Conservation (phyloP, 2,797 vertebrate genomes). For the Cossypha polioptera region DNA sequence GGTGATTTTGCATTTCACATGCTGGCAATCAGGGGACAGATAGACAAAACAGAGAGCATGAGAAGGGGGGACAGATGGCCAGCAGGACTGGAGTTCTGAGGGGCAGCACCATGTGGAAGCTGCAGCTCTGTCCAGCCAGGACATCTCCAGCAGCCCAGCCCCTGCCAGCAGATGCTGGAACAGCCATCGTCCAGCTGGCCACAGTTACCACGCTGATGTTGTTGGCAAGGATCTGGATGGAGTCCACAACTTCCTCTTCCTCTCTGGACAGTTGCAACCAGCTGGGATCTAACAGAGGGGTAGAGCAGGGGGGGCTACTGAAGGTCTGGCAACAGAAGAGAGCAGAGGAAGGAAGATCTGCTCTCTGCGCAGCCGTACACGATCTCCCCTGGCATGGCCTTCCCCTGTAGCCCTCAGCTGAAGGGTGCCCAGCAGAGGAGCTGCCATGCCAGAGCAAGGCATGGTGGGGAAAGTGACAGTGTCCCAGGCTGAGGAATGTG, state of each 20-base stretch:
- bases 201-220: neutral
- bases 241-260: neutral
- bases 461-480: neutral
- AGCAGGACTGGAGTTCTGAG: neutral
- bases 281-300: neutral
- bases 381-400: fast-evolving
- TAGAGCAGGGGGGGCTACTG: neutral
- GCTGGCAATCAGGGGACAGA: neutral
- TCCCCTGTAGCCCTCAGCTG: neutral
- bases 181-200: fast-evolving
- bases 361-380: neutral
- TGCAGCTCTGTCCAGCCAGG: neutral
- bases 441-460: fast-evolving
- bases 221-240: neutral
- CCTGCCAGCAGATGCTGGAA: neutral
- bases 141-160: neutral
- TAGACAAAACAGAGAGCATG: neutral
- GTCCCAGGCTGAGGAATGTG: neutral
- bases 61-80: fast-evolving
- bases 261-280: neutral
- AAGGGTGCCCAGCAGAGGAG: neutral
- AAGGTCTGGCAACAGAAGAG: neutral
- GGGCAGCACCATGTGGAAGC: neutral
- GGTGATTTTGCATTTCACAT: neutral
- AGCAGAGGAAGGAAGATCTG: neutral